These are phyloP conservation scores for Zaprionus vittiger DNA, from an alignment of 1,140 invertebrate genomes.

Conservation along the genomic window DNA sequence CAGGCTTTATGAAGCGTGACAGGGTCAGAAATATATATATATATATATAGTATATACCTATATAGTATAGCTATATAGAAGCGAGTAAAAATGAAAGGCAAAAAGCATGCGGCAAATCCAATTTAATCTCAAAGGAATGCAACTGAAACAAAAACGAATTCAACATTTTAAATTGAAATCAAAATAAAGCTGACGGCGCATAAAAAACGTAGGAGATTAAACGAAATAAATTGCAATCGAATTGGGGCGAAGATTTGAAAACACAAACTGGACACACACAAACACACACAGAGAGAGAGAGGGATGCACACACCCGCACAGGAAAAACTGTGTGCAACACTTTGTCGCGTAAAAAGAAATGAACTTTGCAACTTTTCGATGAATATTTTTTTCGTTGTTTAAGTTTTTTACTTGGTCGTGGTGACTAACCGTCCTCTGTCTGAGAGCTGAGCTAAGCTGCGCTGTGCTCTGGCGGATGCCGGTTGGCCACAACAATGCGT, in stretches of 20 bases:
- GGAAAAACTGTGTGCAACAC: conserved; percentile 1
- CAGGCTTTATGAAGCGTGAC: conserved; percentile 39
- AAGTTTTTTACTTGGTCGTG: conserved; percentile 28
- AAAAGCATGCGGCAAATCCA: conserved; percentile 64
- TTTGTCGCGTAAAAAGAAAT: conserved; percentile 1
- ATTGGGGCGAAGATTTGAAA: conserved; percentile 15
- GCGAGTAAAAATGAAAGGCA: conserved; percentile 16
- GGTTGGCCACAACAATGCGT: conserved; percentile 72
- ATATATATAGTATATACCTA: not conserved
- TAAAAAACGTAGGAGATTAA: conserved; percentile 36
- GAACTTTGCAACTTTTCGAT: conserved; percentile 12
- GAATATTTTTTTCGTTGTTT: conserved; percentile 23
- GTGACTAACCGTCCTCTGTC: conserved; percentile 61
- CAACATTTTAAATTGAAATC: conserved; percentile 64
- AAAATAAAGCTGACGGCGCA: conserved; percentile 46
- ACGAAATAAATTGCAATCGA: conserved; percentile 38
- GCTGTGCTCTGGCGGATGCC: conserved; percentile 29
- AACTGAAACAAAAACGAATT: conserved; percentile 1
- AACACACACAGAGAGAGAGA: conserved; percentile 5
- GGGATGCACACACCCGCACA: not conserved
- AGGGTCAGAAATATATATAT: conserved; percentile 9
- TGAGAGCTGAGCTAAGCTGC: conserved; percentile 21
- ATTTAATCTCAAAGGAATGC: conserved; percentile 57
- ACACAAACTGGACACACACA: not conserved
- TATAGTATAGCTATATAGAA: conserved; percentile 5